Percentiles rank a stretch among this genome's conserved stretches.
Evolutionary conservation across 2,888 invertebrate species (phyloP).

Genomic region (Drosophila suboccidentalis): DNA sequence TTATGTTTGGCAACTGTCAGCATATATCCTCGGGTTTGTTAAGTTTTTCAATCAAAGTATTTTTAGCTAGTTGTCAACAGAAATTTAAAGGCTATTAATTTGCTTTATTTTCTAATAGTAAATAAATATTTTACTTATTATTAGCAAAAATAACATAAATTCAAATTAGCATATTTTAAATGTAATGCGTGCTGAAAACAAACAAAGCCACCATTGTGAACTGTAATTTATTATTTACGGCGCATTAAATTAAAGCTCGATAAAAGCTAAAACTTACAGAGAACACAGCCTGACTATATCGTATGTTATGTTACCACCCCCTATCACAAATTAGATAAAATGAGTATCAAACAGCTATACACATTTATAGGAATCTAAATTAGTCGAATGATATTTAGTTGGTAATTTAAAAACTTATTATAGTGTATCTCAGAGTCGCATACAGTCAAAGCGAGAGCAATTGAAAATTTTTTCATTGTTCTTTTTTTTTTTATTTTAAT

Average conservation of each 20-base stretch:
- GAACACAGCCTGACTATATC: not conserved
- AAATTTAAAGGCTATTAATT: not conserved
- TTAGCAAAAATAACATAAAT: conserved; percentile 55
- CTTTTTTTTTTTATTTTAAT: not conserved
- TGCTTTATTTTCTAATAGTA: conserved; percentile 4
- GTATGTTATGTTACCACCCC: conserved; percentile 7
- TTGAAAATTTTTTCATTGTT: not conserved
- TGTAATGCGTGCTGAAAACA: conserved; percentile 71
- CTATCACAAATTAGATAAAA: not conserved
- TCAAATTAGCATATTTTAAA: conserved; percentile 75
- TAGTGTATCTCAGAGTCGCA: conserved; percentile 17
- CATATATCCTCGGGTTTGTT: not conserved
- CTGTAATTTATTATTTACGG: conserved; percentile 69
- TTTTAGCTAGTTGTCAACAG: not conserved
- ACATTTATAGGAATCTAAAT: not conserved
- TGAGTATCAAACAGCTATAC: not conserved
- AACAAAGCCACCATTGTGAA: conserved; percentile 39
- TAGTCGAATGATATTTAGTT: not conserved
- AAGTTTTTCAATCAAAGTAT: not conserved
- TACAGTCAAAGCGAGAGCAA: not conserved
- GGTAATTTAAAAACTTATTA: not conserved
- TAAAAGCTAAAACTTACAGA: conserved; percentile 40
- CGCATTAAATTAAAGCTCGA: conserved; percentile 65
- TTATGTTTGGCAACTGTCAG: not conserved
- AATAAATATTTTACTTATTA: conserved; percentile 43